phyloP scores from a whole-genome alignment of 2,113 vertebrate species.

The Microtus montanus region DNA sequence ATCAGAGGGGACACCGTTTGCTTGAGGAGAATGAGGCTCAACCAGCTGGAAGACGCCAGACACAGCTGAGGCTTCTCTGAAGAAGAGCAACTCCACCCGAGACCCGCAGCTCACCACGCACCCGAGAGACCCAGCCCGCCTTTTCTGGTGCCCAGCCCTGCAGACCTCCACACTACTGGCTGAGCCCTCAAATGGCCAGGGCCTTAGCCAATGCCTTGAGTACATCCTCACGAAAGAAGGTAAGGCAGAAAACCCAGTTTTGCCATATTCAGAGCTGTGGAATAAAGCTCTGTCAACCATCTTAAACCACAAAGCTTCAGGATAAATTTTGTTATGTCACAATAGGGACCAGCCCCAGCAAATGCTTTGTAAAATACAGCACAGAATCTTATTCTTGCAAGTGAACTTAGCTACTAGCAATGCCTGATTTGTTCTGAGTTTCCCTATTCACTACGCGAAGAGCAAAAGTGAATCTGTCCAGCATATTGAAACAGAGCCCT shows the following conservation, averaged over 20 bases:
- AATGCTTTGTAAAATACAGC: background rate
- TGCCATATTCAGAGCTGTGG: background rate
- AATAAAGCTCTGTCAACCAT: background rate
- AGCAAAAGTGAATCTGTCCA: constrained; percentile 3
- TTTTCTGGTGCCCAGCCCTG: background rate
- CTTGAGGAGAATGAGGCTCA: background rate
- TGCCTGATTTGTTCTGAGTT: background rate
- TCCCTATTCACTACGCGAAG: background rate
- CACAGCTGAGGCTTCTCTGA: background rate
- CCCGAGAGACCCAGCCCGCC: background rate
- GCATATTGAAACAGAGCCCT: background rate
- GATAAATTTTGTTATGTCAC: background rate
- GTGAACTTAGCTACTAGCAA: background rate
- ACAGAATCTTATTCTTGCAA: constrained; percentile 8
- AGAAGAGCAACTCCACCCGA: background rate
- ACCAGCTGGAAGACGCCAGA: background rate
- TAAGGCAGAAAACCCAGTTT: background rate
- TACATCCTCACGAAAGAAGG: background rate
- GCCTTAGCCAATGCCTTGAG: background rate
- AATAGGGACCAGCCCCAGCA: background rate
- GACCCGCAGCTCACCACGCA: background rate
- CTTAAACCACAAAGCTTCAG: background rate
- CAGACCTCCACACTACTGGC: background rate
- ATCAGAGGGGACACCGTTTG: background rate
- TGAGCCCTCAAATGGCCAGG: background rate